Evolutionary conservation across 2,113 vertebrate species (phyloP).

Genomic region (Promerops cafer): DNA sequence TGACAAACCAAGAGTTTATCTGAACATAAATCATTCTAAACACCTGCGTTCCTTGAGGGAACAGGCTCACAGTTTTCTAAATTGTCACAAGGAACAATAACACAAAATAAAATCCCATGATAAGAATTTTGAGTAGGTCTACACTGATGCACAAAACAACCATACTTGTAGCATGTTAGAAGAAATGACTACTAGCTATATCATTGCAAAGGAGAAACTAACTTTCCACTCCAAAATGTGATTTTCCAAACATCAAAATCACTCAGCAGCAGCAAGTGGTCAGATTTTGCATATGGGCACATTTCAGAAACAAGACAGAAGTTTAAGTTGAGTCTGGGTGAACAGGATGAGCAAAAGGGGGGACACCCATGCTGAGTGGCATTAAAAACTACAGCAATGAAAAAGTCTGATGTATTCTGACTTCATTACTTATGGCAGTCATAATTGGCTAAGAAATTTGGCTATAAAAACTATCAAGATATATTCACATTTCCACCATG

Average conservation of each 20-base stretch:
- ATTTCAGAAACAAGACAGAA: neutral
- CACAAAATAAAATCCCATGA: neutral
- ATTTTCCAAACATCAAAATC: neutral
- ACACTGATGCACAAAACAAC: neutral
- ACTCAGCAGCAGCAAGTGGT: neutral
- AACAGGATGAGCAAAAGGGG: accelerated
- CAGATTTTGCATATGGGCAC: neutral
- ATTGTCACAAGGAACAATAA: neutral
- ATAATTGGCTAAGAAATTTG: neutral
- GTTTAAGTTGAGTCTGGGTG: neutral
- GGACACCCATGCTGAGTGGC: neutral
- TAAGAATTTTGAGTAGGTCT: neutral
- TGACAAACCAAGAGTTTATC: neutral
- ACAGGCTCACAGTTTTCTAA: neutral
- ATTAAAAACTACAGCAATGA: neutral
- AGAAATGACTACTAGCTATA: neutral
- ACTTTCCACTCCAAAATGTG: neutral
- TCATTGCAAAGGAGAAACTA: neutral
- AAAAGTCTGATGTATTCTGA: neutral
- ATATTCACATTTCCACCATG: neutral
- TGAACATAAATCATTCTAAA: neutral
- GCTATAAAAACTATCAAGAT: neutral
- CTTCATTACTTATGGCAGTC: neutral
- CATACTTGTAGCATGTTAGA: neutral
- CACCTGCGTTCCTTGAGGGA: accelerated